Evolutionary conservation across 2,888 invertebrate species (phyloP).

Genomic region (Neocrepidodera transversa): DNA sequence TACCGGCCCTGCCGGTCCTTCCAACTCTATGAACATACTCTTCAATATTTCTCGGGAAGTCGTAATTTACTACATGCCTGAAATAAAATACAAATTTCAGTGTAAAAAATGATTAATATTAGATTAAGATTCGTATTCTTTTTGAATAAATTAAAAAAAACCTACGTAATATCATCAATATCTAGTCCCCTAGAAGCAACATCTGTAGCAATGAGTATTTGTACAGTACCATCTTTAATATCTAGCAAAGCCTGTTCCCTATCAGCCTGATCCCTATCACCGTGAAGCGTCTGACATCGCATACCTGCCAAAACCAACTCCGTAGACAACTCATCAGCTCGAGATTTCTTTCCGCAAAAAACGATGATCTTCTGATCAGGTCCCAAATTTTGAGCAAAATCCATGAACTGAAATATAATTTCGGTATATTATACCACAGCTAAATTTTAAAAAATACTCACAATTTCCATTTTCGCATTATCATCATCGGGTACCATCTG

Average conservation of each 20-base stretch:
- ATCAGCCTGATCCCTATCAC: conserved; percentile 80
- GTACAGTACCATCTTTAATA: conserved; percentile 78
- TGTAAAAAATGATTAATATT: too few species aligned
- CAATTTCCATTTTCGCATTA: conserved; percentile 70
- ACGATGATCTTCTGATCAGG: conserved; percentile 85
- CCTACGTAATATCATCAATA: conserved; percentile 82
- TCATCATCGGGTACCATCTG: conserved; percentile 74
- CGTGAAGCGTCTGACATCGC: conserved; percentile 83
- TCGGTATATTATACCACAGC: too few species aligned
- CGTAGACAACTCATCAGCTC: conserved; percentile 83
- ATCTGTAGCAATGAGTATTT: conserved; percentile 91
- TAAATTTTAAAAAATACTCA: conserved; percentile 56
- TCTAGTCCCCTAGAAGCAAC: conserved; percentile 95
- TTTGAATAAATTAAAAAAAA: conserved; percentile 25
- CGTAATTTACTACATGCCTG: conserved; percentile 87
- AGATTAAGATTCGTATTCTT: too few species aligned
- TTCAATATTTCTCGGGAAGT: conserved; percentile 93
- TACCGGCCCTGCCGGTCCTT: conserved; percentile 91
- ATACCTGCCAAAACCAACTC: conserved; percentile 77
- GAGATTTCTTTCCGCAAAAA: conserved; percentile 87
- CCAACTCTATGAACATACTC: conserved; percentile 98
- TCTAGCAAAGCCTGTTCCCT: conserved; percentile 85
- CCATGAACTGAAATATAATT: conserved; percentile 63
- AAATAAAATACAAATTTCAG: conserved; percentile 37
- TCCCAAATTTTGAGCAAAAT: conserved; percentile 75